Percentiles rank a stretch among this genome's conserved stretches.
Conservation (phyloP, 2,888 invertebrate species). For the Lobophora halterata region DNA sequence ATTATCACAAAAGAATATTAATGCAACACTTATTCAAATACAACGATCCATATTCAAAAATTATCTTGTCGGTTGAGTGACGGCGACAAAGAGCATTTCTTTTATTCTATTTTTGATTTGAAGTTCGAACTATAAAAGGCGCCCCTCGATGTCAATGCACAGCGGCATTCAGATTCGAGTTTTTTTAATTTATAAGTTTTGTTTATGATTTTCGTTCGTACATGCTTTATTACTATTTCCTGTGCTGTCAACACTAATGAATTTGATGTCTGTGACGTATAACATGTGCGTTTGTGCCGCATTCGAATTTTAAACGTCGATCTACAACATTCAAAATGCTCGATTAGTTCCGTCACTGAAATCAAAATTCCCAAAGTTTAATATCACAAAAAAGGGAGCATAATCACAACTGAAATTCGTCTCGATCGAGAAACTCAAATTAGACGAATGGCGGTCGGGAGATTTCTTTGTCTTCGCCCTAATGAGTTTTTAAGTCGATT, state of each 20-base stretch:
- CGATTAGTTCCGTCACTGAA: conserved; percentile 24
- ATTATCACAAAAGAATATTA: conserved; percentile 80
- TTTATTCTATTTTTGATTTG: conserved; percentile 47
- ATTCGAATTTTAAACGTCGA: conserved; percentile 14
- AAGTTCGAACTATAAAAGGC: conserved; percentile 48
- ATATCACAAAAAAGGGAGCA: conserved; percentile 56
- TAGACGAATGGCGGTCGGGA: conserved; percentile 74
- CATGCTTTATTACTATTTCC: conserved; percentile 68
- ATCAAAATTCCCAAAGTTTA: conserved; percentile 29
- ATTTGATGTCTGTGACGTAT: conserved; percentile 59
- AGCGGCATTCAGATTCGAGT: conserved; percentile 65
- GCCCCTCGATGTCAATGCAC: conserved; percentile 56
- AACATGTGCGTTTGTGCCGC: conserved; percentile 44
- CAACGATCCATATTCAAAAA: conserved; percentile 73
- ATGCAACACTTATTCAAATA: conserved; percentile 80
- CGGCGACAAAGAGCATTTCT: conserved; percentile 61
- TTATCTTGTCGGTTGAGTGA: conserved; percentile 72
- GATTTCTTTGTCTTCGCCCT: conserved; percentile 78
- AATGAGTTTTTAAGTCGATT: conserved; percentile 82
- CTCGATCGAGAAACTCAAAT: conserved; percentile 77
- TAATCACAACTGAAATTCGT: conserved; percentile 73
- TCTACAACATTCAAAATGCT: too few relatives aligned
- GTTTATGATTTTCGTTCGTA: conserved; percentile 63
- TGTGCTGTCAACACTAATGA: conserved; percentile 70
- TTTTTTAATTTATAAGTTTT: conserved; percentile 65